Conservation (phyloP, 2,113 vertebrate species). For the Campylomormyrus tamandua region DNA sequence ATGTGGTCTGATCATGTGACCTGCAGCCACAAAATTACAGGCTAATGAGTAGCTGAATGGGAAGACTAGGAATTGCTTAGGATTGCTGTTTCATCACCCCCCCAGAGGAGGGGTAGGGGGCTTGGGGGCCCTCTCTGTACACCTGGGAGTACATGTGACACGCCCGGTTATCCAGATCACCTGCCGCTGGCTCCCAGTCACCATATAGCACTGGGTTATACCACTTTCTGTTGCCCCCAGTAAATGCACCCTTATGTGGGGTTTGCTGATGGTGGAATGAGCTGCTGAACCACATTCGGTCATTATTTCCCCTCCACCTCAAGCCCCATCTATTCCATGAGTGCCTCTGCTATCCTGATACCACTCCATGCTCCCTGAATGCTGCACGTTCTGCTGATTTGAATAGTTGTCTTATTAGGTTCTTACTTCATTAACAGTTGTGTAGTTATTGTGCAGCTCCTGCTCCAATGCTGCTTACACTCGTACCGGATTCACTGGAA, state of each 20-base stretch:
- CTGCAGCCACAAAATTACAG: not conserved
- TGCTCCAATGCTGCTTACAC: not conserved
- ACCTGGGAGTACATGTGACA: not conserved
- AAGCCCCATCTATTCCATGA: not conserved
- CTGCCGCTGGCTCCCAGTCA: not conserved
- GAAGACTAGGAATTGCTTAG: not conserved
- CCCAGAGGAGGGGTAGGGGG: not conserved
- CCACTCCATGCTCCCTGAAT: not conserved
- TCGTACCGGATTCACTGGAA: not conserved
- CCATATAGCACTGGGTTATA: not conserved
- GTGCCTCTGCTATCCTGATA: not conserved
- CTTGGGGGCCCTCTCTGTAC: not conserved
- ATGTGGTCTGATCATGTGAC: not conserved
- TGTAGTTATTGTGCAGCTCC: not conserved
- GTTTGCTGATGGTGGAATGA: not conserved
- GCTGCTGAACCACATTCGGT: not conserved
- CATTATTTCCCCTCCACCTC: not conserved
- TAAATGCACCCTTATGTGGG: not conserved
- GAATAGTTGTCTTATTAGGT: not conserved
- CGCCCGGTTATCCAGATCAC: not conserved
- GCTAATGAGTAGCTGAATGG: not conserved
- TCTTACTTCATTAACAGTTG: not conserved
- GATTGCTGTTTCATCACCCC: not conserved
- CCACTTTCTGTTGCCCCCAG: not conserved
- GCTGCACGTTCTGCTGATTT: not conserved